A percentile compares a stretch with the other conserved stretches of the same genome.
These are phyloP conservation scores for Enteromius argenteus DNA, from an alignment of 2,797 vertebrate species.

Conservation along the genomic window DNA sequence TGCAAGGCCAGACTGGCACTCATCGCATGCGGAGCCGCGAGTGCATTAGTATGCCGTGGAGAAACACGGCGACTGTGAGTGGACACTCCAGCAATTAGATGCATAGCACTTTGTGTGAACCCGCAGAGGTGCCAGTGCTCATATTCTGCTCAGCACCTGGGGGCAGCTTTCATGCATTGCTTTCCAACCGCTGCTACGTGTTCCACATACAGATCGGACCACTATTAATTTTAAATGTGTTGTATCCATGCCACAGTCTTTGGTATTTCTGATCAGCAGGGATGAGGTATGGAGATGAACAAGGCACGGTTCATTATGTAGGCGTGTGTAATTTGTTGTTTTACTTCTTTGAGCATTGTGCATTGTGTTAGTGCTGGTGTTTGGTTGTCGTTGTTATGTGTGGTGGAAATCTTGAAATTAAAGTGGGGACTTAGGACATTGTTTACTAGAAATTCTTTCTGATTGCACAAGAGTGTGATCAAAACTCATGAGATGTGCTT, in stretches of 20 bases:
- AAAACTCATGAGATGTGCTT: slow-evolving; percentile 1
- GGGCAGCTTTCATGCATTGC: slow-evolving; percentile 60
- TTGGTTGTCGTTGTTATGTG: background rate
- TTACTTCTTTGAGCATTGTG: background rate
- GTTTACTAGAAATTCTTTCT: background rate
- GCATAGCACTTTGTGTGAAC: slow-evolving; percentile 63
- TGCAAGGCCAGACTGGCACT: slow-evolving; percentile 15
- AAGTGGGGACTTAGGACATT: background rate
- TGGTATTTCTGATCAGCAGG: slow-evolving; percentile 44
- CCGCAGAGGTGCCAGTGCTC: slow-evolving; percentile 60
- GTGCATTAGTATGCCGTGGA: slow-evolving; percentile 54
- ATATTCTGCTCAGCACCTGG: slow-evolving; percentile 58
- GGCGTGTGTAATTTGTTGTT: slow-evolving; percentile 27
- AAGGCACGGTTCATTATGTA: slow-evolving; percentile 28
- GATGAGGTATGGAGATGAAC: slow-evolving; percentile 36
- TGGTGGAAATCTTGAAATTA: background rate
- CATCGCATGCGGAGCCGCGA: background rate
- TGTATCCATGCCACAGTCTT: slow-evolving; percentile 48
- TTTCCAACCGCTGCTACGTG: slow-evolving; percentile 59
- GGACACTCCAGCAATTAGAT: slow-evolving; percentile 61
- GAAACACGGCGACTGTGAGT: slow-evolving; percentile 46
- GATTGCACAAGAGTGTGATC: background rate
- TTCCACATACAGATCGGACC: slow-evolving; percentile 56
- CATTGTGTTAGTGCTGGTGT: background rate
- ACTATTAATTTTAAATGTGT: slow-evolving; percentile 64